phyloP scores from a whole-genome alignment of 35 echinoderm and acorn worm genomes.

The Stichopus chloronotus region DNA sequence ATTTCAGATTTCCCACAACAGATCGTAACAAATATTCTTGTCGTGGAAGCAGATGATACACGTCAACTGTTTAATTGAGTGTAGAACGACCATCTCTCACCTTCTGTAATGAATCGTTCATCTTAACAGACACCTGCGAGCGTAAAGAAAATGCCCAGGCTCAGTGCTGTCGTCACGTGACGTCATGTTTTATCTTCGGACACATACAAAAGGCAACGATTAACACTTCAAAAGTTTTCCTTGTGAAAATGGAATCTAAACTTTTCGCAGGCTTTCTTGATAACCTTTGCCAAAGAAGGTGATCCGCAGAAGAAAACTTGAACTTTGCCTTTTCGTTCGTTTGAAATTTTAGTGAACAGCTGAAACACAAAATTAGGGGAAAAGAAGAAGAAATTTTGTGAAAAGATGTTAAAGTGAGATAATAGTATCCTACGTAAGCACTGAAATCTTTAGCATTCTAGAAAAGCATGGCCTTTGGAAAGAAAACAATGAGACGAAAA shows the following conservation, averaged over 20 bases:
- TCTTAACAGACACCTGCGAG: too few species aligned
- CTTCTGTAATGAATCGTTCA: too few species aligned
- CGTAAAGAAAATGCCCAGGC: too few species aligned
- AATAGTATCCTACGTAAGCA: neutral
- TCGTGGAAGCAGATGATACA: too few species aligned
- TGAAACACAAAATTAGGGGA: constrained; percentile 42
- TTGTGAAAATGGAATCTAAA: constrained; percentile 95
- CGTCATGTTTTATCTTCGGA: neutral
- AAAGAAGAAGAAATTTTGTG: neutral
- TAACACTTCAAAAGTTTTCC: constrained; percentile 87
- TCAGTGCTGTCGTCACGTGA: neutral
- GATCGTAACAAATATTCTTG: too few species aligned
- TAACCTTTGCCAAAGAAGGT: constrained; percentile 73
- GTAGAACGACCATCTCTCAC: too few species aligned
- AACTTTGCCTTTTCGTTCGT: constrained; percentile 90
- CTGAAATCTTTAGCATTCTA: neutral
- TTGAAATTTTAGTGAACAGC: constrained; percentile 84
- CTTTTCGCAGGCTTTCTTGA: constrained; percentile 86
- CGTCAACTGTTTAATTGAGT: too few species aligned
- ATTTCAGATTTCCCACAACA: too few species aligned
- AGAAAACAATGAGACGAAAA: too few species aligned
- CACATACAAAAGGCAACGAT: constrained; percentile 7
- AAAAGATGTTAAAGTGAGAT: neutral
- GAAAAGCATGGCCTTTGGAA: neutral
- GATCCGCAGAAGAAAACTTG: constrained; percentile 99